phyloP scores from a whole-genome alignment of 2,888 invertebrate genomes.

The Odontomyia ornata region DNA sequence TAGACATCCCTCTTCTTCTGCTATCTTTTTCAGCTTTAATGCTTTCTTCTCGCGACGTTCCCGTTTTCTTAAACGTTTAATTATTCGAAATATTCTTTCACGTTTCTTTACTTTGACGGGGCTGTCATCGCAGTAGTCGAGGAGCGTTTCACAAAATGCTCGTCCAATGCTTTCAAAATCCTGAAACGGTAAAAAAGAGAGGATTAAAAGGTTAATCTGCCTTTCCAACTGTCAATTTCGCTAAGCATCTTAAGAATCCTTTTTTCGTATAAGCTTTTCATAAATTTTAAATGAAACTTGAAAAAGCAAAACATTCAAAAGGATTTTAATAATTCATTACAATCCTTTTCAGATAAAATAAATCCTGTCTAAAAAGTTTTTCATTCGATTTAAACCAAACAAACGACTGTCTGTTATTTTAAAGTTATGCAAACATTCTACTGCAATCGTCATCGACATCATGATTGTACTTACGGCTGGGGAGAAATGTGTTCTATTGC shows the following conservation, averaged over 20 bases:
- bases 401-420: too few relatives aligned
- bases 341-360: too few relatives aligned
- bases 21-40: slow-evolving; percentile 64
- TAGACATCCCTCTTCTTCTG: slow-evolving; percentile 58
- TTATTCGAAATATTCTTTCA: slow-evolving; percentile 60
- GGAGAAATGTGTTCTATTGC: slow-evolving; percentile 85
- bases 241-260: too few relatives aligned
- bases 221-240: too few relatives aligned
- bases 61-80: slow-evolving; percentile 63
- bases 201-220: not conserved
- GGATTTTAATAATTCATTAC: too few relatives aligned
- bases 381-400: too few relatives aligned
- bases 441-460: not conserved
- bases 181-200: slow-evolving; percentile 54
- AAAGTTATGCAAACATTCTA: too few relatives aligned
- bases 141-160: slow-evolving; percentile 90
- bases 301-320: too few relatives aligned
- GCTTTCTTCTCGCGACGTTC: slow-evolving; percentile 64
- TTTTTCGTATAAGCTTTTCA: too few relatives aligned
- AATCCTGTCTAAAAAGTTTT: too few relatives aligned
- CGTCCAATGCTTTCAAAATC: slow-evolving; percentile 86
- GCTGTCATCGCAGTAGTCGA: slow-evolving; percentile 90
- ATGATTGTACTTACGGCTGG: slow-evolving; percentile 63
- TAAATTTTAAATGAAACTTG: too few relatives aligned
- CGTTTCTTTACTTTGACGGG: slow-evolving; percentile 75